Evolutionary conservation across 2,797 vertebrate genomes (phyloP).

Genomic region (Cryptoprocta ferox): DNA sequence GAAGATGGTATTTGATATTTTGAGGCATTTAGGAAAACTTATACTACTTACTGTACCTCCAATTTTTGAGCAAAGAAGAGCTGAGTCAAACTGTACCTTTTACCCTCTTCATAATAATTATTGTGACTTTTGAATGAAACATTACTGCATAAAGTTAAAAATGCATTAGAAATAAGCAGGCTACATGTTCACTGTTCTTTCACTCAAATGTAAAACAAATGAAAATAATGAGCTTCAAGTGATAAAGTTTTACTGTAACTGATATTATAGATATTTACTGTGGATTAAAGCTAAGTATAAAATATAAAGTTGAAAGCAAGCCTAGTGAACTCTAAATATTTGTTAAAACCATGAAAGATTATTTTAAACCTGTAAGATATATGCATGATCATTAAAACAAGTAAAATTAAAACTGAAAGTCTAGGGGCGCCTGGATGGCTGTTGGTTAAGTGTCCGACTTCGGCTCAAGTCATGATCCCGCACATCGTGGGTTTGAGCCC

Average conservation of each 20-base stretch:
- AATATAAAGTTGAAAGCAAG: neutral
- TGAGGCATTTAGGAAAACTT: neutral
- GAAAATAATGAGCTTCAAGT: slow-evolving; percentile 32
- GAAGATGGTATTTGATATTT: neutral
- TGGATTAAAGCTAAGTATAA: neutral
- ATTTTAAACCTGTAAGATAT: slow-evolving; percentile 19
- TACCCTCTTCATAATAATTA: neutral
- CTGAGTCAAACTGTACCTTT: neutral
- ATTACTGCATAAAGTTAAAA: neutral
- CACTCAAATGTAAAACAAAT: neutral
- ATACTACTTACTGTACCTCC: neutral
- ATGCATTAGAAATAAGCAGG: slow-evolving; percentile 5
- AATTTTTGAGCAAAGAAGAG: neutral
- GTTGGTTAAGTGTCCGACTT: too few species aligned
- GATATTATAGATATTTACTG: neutral
- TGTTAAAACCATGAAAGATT: neutral
- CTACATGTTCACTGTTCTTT: neutral
- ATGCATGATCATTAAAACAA: neutral
- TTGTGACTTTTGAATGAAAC: slow-evolving; percentile 18
- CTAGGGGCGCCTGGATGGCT: too few species aligned
- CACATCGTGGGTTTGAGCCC: too few species aligned
- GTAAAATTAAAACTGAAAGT: neutral
- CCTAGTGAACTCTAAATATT: neutral
- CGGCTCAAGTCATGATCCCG: too few species aligned
- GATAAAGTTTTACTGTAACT: neutral